These are phyloP conservation scores for Bufo bufo DNA, from an alignment of 2,113 vertebrate genomes.

Conservation along the genomic window DNA sequence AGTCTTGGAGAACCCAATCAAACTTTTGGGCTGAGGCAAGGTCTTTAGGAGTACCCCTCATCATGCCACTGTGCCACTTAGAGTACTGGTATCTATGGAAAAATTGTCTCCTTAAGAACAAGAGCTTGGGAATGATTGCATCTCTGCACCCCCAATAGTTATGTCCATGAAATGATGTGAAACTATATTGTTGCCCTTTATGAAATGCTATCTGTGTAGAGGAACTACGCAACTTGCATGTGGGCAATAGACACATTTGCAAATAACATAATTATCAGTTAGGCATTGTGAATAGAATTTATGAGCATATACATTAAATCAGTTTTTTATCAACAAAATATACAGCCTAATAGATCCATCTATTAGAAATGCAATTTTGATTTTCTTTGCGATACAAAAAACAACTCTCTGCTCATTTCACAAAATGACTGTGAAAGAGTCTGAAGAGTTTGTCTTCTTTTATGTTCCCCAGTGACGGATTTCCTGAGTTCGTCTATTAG, in stretches of 20 bases:
- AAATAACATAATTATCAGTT: neutral
- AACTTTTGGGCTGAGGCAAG: too few relatives aligned
- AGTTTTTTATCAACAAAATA: neutral
- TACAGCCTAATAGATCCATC: neutral
- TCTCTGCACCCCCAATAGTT: too few relatives aligned
- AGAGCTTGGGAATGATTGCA: too few relatives aligned
- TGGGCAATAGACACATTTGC: neutral
- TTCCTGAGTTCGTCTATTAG: constrained; percentile 43
- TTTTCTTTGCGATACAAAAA: neutral
- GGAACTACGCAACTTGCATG: neutral
- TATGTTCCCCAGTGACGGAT: constrained; percentile 29
- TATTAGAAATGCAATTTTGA: neutral
- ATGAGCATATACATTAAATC: neutral
- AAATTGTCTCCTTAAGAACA: too few relatives aligned
- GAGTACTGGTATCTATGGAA: too few relatives aligned
- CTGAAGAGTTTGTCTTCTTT: constrained; percentile 11
- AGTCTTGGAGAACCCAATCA: too few relatives aligned
- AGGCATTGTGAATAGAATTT: neutral
- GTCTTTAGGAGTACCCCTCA: too few relatives aligned
- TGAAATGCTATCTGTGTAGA: neutral
- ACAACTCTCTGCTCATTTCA: constrained; percentile 1
- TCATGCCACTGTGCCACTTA: too few relatives aligned
- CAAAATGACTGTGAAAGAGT: constrained; percentile 13
- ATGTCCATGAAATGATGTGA: too few relatives aligned
- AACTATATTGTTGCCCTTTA: neutral